Percentiles rank a stretch among this genome's conserved stretches.
Conservation (phyloP, 2,888 invertebrate genomes). For the Thereva unica region DNA sequence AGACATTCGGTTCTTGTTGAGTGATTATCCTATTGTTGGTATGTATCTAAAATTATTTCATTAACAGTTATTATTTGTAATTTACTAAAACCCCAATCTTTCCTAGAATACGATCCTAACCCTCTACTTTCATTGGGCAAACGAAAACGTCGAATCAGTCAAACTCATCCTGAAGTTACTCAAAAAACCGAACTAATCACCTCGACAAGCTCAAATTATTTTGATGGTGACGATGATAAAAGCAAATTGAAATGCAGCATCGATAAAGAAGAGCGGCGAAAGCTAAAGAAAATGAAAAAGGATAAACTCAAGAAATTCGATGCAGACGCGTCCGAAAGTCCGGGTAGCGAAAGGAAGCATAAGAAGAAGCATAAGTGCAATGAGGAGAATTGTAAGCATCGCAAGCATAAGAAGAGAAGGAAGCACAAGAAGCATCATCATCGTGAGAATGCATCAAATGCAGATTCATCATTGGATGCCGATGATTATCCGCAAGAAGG, state of each 20-base stretch:
- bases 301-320: constrained; percentile 61
- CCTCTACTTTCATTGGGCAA: constrained; percentile 77
- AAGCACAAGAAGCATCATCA: constrained; percentile 79
- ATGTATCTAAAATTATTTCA: constrained; percentile 50
- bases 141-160: constrained; percentile 72
- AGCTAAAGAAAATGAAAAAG: constrained; percentile 70
- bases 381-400: constrained; percentile 72
- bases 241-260: constrained; percentile 31
- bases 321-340: constrained; percentile 56
- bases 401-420: constrained; percentile 78
- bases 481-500: constrained; percentile 49
- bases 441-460: constrained; percentile 44
- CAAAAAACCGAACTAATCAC: constrained; percentile 17
- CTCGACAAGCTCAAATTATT: constrained; percentile 42
- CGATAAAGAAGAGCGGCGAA: constrained; percentile 64
- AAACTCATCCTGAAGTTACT: constrained; percentile 34
- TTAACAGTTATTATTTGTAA: constrained; percentile 21
- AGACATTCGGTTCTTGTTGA: constrained; percentile 84
- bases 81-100: constrained; percentile 67
- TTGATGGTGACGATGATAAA: constrained; percentile 25
- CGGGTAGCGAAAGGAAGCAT: constrained; percentile 63
- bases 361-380: constrained; percentile 71
- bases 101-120: constrained; percentile 81
- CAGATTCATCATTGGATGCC: constrained; percentile 58
- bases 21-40: constrained; percentile 92